Conservation (phyloP, 2,797 vertebrate genomes). For the Manis crassicaudata region DNA sequence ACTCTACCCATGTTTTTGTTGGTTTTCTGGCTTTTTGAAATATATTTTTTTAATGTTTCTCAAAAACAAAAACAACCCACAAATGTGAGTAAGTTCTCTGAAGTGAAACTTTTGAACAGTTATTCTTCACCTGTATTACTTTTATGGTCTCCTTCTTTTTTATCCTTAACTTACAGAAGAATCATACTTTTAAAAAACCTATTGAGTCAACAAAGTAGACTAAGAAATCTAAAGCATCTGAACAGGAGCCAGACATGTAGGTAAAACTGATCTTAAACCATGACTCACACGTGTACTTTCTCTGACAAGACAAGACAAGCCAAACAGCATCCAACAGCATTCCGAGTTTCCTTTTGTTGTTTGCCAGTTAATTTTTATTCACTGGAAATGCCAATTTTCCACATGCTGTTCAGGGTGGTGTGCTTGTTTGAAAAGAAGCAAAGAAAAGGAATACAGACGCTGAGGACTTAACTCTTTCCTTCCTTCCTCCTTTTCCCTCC, state of each 20-base stretch:
- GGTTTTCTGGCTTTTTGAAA: constrained; percentile 64
- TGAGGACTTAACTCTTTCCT: constrained; percentile 61
- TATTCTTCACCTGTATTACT: constrained; percentile 51
- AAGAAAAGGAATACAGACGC: constrained; percentile 53
- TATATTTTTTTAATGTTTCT: constrained; percentile 57
- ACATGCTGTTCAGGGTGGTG: constrained; percentile 68
- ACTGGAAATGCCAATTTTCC: constrained; percentile 69
- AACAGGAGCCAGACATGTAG: constrained; percentile 44
- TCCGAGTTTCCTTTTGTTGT: background rate
- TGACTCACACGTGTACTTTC: constrained; percentile 46
- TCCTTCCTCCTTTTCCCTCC: background rate
- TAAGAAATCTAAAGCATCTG: background rate
- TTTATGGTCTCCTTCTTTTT: constrained; percentile 22
- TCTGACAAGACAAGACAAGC: constrained; percentile 60
- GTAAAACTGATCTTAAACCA: constrained; percentile 47
- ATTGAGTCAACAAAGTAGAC: constrained; percentile 3
- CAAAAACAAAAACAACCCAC: constrained; percentile 32
- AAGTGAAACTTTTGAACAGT: constrained; percentile 66
- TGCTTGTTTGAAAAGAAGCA: constrained; percentile 68
- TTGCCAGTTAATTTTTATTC: constrained; percentile 71
- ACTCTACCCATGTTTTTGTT: constrained; percentile 65
- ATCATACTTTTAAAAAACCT: background rate
- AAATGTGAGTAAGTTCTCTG: constrained; percentile 60
- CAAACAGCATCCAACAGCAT: constrained; percentile 52
- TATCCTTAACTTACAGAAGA: constrained; percentile 44